Base-by-base conservation (phyloP, 1,140 invertebrate genomes). In the Hylaeus volcanicus region DNA sequence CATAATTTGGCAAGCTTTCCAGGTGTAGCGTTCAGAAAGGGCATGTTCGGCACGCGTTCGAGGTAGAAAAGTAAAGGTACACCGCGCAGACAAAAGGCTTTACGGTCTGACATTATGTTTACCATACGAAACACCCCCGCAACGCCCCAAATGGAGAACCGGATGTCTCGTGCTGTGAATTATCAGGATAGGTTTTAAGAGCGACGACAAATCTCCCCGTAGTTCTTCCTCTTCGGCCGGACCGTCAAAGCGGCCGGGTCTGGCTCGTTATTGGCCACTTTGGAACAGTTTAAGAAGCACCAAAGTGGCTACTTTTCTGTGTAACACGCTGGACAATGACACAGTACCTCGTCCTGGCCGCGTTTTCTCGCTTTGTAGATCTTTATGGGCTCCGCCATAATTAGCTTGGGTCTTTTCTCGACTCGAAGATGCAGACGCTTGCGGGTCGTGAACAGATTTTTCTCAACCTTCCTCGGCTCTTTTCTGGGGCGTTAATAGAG, bases 121-220 rank as follows among this genome's bases (percentile, higher is more conserved):
- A 81, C 84, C 74, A 91, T 81, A 91, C 92, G 91, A 92, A 92
- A 89, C 92, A 90, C 92, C 92, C 85, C 83, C 88, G 88, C 87
- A 82, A 86, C 79, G 71, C 81, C 70, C 74, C 60, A 45, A 26
- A 53, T 63, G 53, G 51, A 65, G 64, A 79, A 73, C 87, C 90
- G 92, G 92, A 92, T 89, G 88, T 92, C 86, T 88, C 91, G 72
- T 86, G 90, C 91, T 92, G 91, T 39, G 91, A 86, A 89, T 88
- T 90, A 90, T 84, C 73, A n/a, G n/a, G 79, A 81, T 70, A 65
- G 69, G 84, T 26, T 78, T 85, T 84, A 91, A 89, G 86, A 85
- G 77, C 74, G 71, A 26, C 83, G 88, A 92, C 90, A 90, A 91
- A 91, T 91, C 75, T 65, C 6, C 39, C 66, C 48, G 43, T 73